Evolutionary conservation across 2,113 vertebrate species (phyloP).

Genomic region (Ivindomyrus marchei): DNA sequence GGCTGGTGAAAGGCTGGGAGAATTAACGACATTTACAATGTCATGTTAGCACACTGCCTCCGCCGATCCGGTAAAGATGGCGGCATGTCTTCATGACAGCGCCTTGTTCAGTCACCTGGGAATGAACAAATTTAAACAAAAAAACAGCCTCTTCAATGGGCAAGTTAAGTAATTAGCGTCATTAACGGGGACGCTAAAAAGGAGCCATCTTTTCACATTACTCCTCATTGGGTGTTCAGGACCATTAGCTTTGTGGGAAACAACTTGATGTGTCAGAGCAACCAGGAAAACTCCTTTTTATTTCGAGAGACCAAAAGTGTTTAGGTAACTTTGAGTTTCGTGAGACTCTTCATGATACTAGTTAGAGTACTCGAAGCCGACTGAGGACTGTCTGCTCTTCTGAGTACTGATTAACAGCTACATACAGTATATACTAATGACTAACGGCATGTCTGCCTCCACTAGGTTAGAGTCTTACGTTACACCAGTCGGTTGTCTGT

Average conservation of each 20-base stretch:
- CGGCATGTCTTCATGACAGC: not conserved
- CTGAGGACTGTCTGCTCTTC: not conserved
- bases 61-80: not conserved
- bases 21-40: not conserved
- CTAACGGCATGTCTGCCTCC: not conserved
- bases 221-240: not conserved
- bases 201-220: not conserved
- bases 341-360: not conserved
- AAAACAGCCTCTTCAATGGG: not conserved
- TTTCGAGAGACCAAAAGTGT: not conserved
- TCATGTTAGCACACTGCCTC: not conserved
- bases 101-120: not conserved
- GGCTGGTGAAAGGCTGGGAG: not conserved
- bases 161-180: constrained; percentile 19
- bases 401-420: not conserved
- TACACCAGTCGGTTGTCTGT: not conserved
- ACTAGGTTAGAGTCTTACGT: not conserved
- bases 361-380: not conserved
- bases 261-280: constrained; percentile 12
- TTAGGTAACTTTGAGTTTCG: not conserved
- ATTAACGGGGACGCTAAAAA: constrained; percentile 9
- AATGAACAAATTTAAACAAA: not conserved
- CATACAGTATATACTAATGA: not conserved
- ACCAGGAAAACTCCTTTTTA: not conserved
- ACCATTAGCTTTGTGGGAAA: constrained; percentile 18